Evolutionary conservation across 1,140 invertebrate species (phyloP).

Genomic region (Thalassaphorura encarpata): DNA sequence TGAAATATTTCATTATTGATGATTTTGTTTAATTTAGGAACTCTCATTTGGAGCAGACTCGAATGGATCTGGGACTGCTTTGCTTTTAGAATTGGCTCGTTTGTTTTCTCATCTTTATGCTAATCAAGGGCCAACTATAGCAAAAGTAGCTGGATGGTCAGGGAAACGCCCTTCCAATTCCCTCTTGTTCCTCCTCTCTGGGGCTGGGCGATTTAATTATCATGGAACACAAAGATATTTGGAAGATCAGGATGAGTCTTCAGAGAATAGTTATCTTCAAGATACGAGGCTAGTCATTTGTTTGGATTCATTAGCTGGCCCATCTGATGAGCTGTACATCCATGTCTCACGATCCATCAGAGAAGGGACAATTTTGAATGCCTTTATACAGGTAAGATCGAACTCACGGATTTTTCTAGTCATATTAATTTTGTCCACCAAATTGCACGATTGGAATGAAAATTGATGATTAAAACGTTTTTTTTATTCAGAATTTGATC

Average conservation of each 20-base stretch:
- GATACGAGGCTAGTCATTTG: conserved; percentile 85
- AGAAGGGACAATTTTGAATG: conserved; percentile 61
- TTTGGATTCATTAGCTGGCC: conserved; percentile 65
- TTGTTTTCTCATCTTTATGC: conserved; percentile 87
- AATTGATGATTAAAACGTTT: conserved; percentile 12
- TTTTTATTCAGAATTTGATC: conserved; percentile 45
- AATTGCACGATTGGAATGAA: conserved; percentile 6
- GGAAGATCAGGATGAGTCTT: conserved; percentile 72
- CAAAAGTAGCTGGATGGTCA: neutral
- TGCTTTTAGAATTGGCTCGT: conserved; percentile 76
- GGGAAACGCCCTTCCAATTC: conserved; percentile 64
- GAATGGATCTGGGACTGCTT: conserved; percentile 84
- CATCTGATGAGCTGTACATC: conserved; percentile 56
- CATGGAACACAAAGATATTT: conserved; percentile 94
- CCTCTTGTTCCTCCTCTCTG: conserved; percentile 80
- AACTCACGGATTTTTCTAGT: neutral
- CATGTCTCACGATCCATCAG: conserved; percentile 95
- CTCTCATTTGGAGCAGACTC: conserved; percentile 78
- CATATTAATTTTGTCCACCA: neutral
- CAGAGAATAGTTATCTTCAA: conserved; percentile 42
- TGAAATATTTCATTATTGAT: conserved; percentile 4
- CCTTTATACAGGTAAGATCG: conserved; percentile 53
- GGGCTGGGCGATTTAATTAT: conserved; percentile 90
- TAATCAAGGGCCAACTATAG: conserved; percentile 31
- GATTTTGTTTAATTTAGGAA: conserved; percentile 46